Base-by-base conservation (phyloP, 2,797 vertebrate genomes). In the Betta splendens region DNA sequence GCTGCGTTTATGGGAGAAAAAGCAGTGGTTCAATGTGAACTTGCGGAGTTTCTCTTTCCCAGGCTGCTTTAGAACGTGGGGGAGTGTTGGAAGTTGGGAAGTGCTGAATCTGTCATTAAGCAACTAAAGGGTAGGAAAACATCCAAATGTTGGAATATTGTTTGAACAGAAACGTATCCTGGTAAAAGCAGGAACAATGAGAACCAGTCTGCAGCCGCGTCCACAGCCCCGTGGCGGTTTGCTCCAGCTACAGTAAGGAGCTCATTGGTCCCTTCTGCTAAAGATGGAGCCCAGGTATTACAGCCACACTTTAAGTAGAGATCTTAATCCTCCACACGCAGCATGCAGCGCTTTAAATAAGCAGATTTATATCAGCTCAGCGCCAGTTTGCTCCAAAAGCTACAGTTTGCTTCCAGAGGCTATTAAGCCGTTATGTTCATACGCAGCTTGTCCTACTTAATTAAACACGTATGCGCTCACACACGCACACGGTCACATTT, bases 381-480 rank as follows among this genome's bases (percentile, higher is more conserved):
- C 18, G 17, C 1, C 16, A 72, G 45, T 45, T 52, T 32, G 25
- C 7, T 3, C 1, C 4, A 2, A 29, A 38, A 67, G 52, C 52
- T 23, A 13, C 28, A 1, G 33, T 40, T 73, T 73, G 49, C 55
- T 58, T 32, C 56, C 39, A 47, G 25, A 47, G 57, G 29, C 76
- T 39, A 60, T 63, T 53, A 62, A 63, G 25, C 10, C 32, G 28
- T 26, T 13, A 32, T 42, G 55, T 64, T 79, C 57, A 43, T 22
- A 32, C 50, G 42, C 62, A 50, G 50, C 22, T 48, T 64, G 66
- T 69, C 54, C 60, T 54, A 44, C 56, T 48, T 81, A 67, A 79
- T 80, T 77, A 65, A 76, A 75, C 52, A 50, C 29, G 23, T 33
- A 22, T 11, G 43, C 32, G 25, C 31, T 55, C 46, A 26, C 43